Percentiles rank a stretch among this genome's conserved stretches.
Evolutionary conservation across 2,113 vertebrate species (phyloP).

Genomic region (Conger conger): DNA sequence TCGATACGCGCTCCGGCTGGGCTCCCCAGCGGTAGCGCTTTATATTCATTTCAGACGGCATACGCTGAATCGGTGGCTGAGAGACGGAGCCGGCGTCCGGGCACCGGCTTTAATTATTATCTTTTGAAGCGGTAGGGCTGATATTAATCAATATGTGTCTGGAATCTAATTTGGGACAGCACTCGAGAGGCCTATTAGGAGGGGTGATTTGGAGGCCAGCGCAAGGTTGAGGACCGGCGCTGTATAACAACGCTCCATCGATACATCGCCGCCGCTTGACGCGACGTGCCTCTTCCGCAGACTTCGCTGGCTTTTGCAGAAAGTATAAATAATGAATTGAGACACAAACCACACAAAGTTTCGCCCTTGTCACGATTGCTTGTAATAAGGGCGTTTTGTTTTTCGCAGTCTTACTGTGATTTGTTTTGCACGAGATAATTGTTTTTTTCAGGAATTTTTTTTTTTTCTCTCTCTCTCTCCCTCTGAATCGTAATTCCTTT

Average conservation of each 20-base stretch:
- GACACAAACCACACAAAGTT: background rate
- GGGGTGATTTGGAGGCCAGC: constrained; percentile 4
- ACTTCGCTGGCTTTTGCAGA: background rate
- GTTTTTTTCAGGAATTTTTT: constrained; percentile 21
- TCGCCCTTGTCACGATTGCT: background rate
- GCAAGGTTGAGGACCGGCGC: constrained; percentile 8
- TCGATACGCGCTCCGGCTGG: too few relatives aligned
- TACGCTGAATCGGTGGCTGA: background rate
- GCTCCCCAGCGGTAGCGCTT: background rate
- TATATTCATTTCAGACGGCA: background rate
- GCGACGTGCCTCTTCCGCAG: background rate
- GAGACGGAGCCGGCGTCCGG: background rate
- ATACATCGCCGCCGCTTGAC: background rate
- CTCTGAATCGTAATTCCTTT: background rate
- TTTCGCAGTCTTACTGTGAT: constrained; percentile 11
- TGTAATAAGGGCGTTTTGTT: background rate
- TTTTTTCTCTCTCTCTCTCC: too few relatives aligned
- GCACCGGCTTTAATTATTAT: constrained; percentile 23
- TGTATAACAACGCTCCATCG: background rate
- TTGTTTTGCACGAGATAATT: constrained; percentile 27
- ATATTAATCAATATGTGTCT: constrained; percentile 18
- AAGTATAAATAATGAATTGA: background rate
- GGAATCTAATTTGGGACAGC: constrained; percentile 6
- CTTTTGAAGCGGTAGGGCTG: constrained; percentile 21
- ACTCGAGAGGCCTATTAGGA: constrained; percentile 22